Evolutionary conservation across 2,797 vertebrate genomes (phyloP), one percentile per base, ranked within the genome.

Genomic region (Nannoperca australis): DNA sequence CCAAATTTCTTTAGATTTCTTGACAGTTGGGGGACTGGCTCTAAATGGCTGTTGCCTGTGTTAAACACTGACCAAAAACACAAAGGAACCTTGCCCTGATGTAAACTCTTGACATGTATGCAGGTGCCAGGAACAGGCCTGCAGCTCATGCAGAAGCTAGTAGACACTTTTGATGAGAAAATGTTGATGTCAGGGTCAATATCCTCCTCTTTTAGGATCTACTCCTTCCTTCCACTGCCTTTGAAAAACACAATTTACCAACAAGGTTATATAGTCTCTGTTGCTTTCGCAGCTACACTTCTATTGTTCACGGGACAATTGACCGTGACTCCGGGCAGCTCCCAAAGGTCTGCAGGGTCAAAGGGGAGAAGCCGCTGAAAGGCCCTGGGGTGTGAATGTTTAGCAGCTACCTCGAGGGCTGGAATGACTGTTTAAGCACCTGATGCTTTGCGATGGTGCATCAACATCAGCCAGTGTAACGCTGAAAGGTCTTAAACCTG

Each of bases 341-440:
- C 92, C 91, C 84, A 36, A 34, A 79, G 91, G 88, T 56, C 82
- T 61, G 30, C 49, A 64, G 80, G 90, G 91, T 94, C 90, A 93
- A 85, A 90, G 87, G 88, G 88, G 90, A 90, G 70, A 81, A 64
- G 18, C 62, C 49, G 69, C 65, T 69, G 18, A 44, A 68, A 60
- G 24, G 67, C 69, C 58, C 59, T 12, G n/a, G 71, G 76, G 73
- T 80, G 73, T 73, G 42, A 82, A 73, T 69, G 55, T 50, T 87
- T 59, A 72, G 84, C 82, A 69, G 64, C 65, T 13, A 72, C 58
- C 64, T 79, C 18, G 0, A 70, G 71, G 67, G 47, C 70, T 53
- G 27, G 76, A 81, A 72, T 70, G 85, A 81, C 84, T 86, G 89
- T 91, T 92, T 90, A 93, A 93, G 87, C 84, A 80, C 89, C 83